Evolutionary conservation across 1,140 invertebrate species (phyloP).

Genomic region (Latrodectus geometricus): DNA sequence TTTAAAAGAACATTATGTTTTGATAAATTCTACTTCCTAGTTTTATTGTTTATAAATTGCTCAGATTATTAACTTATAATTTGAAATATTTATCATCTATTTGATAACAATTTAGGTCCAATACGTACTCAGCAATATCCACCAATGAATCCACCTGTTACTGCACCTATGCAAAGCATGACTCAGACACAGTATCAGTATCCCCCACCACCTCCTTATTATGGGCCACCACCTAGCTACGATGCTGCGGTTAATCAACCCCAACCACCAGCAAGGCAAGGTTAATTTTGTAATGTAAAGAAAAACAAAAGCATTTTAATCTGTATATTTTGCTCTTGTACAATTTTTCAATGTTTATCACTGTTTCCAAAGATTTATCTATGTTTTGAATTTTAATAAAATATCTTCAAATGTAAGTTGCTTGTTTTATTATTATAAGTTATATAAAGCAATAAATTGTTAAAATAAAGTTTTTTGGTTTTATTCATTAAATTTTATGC

Average conservation of each 20-base stretch:
- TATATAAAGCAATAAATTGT: no score
- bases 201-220: slow-evolving; percentile 47
- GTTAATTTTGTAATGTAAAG: background rate
- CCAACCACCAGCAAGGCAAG: background rate
- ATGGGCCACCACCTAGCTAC: slow-evolving; percentile 51
- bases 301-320: background rate
- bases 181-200: slow-evolving; percentile 13
- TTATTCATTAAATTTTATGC: no score
- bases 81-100: background rate
- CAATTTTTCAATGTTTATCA: slow-evolving; percentile 7
- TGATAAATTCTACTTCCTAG: background rate
- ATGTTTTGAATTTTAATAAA: background rate
- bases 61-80: background rate
- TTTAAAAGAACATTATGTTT: background rate
- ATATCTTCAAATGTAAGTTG: no score
- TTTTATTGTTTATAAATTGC: background rate
- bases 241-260: slow-evolving; percentile 24
- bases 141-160: background rate
- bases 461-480: no score
- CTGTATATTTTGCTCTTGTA: background rate
- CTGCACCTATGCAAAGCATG: background rate
- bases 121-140: background rate
- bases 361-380: background rate
- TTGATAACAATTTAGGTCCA: background rate
- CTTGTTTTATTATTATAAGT: no score